Base-by-base conservation (phyloP, 2,888 invertebrate species). In the Eupithecia insigniata region DNA sequence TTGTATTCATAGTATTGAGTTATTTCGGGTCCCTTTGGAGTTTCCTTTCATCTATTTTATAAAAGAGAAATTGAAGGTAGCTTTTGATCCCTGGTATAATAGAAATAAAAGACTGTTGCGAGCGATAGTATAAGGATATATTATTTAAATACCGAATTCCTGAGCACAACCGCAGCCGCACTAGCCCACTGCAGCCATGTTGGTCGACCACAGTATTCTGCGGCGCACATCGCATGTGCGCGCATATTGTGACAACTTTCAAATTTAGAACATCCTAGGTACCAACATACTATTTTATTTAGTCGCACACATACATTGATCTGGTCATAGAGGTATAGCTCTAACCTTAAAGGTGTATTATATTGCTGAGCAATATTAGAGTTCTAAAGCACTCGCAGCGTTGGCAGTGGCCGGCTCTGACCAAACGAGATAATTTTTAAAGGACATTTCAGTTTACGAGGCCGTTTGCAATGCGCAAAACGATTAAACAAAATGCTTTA, bases 401-500 rank as follows among this genome's bases (percentile, higher is more conserved):
- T 70, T 61, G 69, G 73, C 70, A 71, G 67, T 60, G 67, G 69
- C 60, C 73, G 67, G 72, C 72, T 77, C 69, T 75, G 72, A 66
- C 75, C 73, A 32, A n/a, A 70, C 60, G 72, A 77, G 77, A 79
- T 79, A 72, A 75, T 76, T 75, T 78, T 77, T 74, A 79, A 73
- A 71, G 67, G 70, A 73, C 74, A 77, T 75, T 75, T 60, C 68
- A 60, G 72, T 79, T 80, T 77, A 80, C 71, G 79, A 74, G 55
- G 76, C 67, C 69, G 76, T 34, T 61, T 18, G 61, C 46, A 76
- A 73, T 76, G 75, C 77, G 76, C 73, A 73, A 72, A 78, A 76
- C 75, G 74, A 76, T 71, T 61, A 32, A 76, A 77, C 75, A 76
- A 79, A 80, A 72, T 66, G 66, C 64, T 80, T 77, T 77, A 77